Evolutionary conservation across 2,113 vertebrate species (phyloP).

Genomic region (Crocuta crocuta): DNA sequence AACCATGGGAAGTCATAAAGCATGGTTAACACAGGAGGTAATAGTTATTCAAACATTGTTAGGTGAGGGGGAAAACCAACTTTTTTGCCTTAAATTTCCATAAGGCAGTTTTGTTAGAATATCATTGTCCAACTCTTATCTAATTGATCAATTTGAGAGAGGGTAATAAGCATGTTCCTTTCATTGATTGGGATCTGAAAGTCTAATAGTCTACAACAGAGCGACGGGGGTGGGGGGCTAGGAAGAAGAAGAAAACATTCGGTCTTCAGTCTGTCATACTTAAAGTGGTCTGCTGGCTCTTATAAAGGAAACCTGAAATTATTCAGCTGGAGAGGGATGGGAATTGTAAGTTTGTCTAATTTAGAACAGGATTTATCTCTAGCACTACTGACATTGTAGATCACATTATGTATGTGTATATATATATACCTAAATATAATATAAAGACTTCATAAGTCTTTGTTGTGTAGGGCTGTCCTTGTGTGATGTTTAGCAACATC

Average conservation of each 20-base stretch:
- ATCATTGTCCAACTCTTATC: not conserved
- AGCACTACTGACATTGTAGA: not conserved
- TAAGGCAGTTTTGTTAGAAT: not conserved
- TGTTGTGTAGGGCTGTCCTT: not conserved
- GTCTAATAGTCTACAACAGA: not conserved
- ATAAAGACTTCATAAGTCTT: not conserved
- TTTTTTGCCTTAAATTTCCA: not conserved
- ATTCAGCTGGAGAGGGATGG: not conserved
- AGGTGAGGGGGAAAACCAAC: not conserved
- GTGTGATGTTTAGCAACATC: not conserved
- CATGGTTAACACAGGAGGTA: not conserved
- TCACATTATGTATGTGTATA: too few species aligned
- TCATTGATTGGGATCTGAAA: not conserved
- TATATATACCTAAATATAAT: not conserved
- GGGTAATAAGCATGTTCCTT: not conserved
- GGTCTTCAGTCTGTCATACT: not conserved
- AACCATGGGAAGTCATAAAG: not conserved
- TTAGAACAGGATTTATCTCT: not conserved
- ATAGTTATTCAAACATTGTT: not conserved
- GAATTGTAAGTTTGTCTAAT: not conserved
- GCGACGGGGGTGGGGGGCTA: accelerated
- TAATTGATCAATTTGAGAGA: not conserved
- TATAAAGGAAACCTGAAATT: not conserved
- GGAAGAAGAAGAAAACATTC: not conserved
- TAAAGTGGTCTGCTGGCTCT: not conserved